phyloP scores from a whole-genome alignment of 1,140 invertebrate species.

The Brachionus calyciflorus region DNA sequence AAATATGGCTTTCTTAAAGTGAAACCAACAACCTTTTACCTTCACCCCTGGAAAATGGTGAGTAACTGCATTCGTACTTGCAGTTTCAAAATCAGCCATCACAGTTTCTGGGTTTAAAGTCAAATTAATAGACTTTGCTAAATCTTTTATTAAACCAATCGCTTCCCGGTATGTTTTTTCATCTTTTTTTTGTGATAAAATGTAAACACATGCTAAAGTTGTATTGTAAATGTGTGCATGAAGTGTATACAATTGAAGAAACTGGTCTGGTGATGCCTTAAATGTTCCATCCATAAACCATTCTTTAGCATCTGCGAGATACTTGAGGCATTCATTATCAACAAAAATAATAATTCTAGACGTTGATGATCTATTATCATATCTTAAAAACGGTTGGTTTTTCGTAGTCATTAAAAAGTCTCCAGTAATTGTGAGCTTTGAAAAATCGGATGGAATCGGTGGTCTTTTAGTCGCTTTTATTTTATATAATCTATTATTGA shows the following conservation, averaged over 20 bases:
- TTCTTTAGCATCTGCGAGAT: too few relatives aligned
- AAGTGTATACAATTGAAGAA: conserved; percentile 9
- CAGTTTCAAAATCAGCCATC: neutral
- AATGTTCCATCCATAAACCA: conserved; percentile 25
- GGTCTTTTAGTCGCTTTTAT: too few relatives aligned
- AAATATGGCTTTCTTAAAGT: conserved; percentile 3
- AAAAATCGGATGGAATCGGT: too few relatives aligned
- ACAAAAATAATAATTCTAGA: too few relatives aligned
- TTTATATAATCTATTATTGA: too few relatives aligned
- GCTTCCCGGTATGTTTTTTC: neutral
- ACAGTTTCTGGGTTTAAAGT: neutral
- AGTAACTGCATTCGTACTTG: neutral
- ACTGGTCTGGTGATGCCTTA: neutral
- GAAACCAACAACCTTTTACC: neutral
- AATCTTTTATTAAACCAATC: neutral
- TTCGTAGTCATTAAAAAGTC: too few relatives aligned
- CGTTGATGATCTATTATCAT: too few relatives aligned
- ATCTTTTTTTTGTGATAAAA: conserved; percentile 10
- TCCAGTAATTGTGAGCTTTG: too few relatives aligned
- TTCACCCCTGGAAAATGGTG: neutral
- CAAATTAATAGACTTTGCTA: neutral
- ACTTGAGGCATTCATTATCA: too few relatives aligned
- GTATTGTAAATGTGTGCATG: conserved; percentile 11
- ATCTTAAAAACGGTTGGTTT: too few relatives aligned
- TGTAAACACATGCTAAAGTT: neutral